Percentiles rank a stretch among this genome's conserved stretches.
phyloP scores from a whole-genome alignment of 2,888 invertebrate species.

The Cerceris rybyensis region DNA sequence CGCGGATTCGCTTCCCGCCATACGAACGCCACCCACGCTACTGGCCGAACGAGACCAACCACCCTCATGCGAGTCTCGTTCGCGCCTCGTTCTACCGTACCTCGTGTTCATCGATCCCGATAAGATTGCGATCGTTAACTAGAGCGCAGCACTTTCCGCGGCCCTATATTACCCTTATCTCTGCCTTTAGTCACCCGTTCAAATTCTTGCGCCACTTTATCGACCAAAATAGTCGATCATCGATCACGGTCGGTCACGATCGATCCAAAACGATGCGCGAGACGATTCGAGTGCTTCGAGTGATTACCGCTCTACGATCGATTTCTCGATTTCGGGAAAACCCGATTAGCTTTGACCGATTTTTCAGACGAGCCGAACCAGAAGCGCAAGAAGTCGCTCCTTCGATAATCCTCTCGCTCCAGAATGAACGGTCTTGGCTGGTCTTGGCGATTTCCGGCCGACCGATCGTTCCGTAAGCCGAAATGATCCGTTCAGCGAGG shows the following conservation, averaged over 20 bases:
- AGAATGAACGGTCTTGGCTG: not conserved
- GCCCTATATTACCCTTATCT: not conserved
- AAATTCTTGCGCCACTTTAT: not conserved
- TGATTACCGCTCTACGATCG: not conserved
- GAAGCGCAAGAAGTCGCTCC: too few relatives aligned
- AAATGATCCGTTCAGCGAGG: not conserved
- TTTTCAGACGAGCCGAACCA: too few relatives aligned
- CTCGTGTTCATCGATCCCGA: conserved; percentile 22
- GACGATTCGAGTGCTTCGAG: too few relatives aligned
- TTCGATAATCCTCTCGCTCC: too few relatives aligned
- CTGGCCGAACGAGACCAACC: not conserved
- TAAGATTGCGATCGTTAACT: conserved; percentile 10
- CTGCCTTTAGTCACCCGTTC: too few relatives aligned
- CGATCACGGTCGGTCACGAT: too few relatives aligned
- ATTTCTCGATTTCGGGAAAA: not conserved
- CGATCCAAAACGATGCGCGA: too few relatives aligned
- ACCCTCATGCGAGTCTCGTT: not conserved
- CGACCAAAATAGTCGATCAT: not conserved
- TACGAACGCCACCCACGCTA: conserved; percentile 11
- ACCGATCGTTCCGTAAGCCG: not conserved
- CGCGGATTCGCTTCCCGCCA: conserved; percentile 11
- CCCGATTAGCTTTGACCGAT: too few relatives aligned
- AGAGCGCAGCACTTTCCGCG: conserved; percentile 31
- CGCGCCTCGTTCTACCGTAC: conserved; percentile 2
- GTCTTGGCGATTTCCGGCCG: not conserved